Conservation (phyloP, 1,140 invertebrate genomes). For the Procambarus virginalis region DNA sequence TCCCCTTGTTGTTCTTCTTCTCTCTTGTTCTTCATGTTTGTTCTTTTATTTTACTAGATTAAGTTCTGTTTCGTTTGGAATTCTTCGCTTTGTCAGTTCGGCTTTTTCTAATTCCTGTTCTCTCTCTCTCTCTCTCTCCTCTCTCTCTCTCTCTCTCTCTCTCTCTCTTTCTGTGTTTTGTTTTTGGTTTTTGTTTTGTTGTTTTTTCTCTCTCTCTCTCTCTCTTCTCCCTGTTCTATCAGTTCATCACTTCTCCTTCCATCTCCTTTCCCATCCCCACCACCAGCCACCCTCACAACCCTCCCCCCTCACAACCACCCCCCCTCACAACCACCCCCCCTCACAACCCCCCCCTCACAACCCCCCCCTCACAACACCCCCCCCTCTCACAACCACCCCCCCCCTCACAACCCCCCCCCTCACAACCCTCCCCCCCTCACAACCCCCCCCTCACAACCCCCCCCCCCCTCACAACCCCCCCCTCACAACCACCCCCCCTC, state of each 20-base stretch:
- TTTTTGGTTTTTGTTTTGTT: too few species aligned
- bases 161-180: not conserved
- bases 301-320: not conserved
- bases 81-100: too few species aligned
- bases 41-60: too few species aligned
- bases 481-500: not conserved
- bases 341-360: not conserved
- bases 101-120: too few species aligned
- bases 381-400: not conserved
- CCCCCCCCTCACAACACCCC: not conserved
- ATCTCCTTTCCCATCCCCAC: not conserved
- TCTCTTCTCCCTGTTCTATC: not conserved
- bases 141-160: too few species aligned
- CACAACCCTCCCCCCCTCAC: not conserved
- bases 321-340: not conserved
- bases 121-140: too few species aligned
- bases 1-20: too few species aligned
- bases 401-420: constrained; percentile 29
- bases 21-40: too few species aligned
- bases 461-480: not conserved
- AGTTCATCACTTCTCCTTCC: not conserved
- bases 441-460: not conserved
- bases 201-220: too few species aligned
- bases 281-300: constrained; percentile 8
- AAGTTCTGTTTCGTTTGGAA: too few species aligned